Base-by-base conservation (phyloP, 2,113 vertebrate species). In the Seriola aureovittata region DNA sequence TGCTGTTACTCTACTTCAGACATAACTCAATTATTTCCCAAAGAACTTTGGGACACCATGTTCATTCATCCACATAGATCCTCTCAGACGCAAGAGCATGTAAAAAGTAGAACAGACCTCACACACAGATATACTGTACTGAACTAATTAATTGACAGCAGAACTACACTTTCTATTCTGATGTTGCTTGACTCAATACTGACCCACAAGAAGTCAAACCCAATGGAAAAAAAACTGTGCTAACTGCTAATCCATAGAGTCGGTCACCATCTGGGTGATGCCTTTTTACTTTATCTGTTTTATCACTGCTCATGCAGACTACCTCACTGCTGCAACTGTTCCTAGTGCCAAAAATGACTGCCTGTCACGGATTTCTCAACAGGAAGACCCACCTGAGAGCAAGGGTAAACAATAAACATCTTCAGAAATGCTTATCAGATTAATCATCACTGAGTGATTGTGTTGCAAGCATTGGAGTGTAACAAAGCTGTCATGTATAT, bases 321-420 rank as follows among this genome's bases (percentile, higher is more conserved):
- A 42, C 1, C 2, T 2, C n/a, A 50, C 67, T 76, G 59, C 65
- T 74, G 17, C 60, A 75, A 81, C 21, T 17, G 23, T 36, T 80
- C 1, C 75, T 62, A 36, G 64, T 82, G 85, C 84, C 72, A 86
- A 59, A 82, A 67, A 29, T 85, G 71, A 68, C 32, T 67, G 17
- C 55, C 36, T 58, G 78, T 34, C 48, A 59, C 23, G 46, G 52
- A 62, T 71, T 68, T 78, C 55, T 80, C 34, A 54, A 63, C 21
- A 40, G 34, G 59, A 69, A 66, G 69, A 84, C 75, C 50, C 54
- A 88, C 75, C 68, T 67, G 55, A 42, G 58, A 76, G 71, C 52
- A 73, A 64, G 21, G 36, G 73, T 78, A 75, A 70, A 84, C 34
- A 58, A 14, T n/a, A 21, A 62, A 58, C 0, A 1, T 4, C 71